Base-by-base conservation (phyloP, 2,888 invertebrate species). In the Lissocephala sabroskyi region DNA sequence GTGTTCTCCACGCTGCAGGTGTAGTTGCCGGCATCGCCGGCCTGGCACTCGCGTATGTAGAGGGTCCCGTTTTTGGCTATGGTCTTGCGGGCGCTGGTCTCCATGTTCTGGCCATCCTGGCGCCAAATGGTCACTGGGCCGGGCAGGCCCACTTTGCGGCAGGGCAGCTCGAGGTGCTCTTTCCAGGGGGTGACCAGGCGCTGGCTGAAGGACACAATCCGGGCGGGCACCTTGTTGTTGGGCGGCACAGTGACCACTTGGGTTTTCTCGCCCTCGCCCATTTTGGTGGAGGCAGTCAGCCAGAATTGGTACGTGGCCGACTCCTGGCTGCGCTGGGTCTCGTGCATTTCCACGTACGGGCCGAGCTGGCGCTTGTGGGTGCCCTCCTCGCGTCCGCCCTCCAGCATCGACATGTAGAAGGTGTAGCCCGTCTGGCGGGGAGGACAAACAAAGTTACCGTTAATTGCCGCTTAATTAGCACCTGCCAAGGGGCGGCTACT, bases 21-120 rank as follows among this genome's bases (percentile, higher is more conserved):
- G 84, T 96, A 97, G 85, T 96, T 96, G 10, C 94, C 95, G 64
- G 92, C 92, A 83, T 96, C 96, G 16, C 89, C 89, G 62, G 91
- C 90, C 80, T 94, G 93, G 28, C 82, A 86, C 59, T 91, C 93
- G 82, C 90, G 89, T 56, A 95, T 91, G 41, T 90, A 88, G 17
- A 95, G 86, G 1, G 93, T 92, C 0, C 93, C 93, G 68, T 94
- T 89, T 67, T 86, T 85, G 47, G 89, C 86, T 50, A 92, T 87
- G 57, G 90, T 88, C 82, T 91, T 87, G 54, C 90, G 84, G 39
- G 91, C 83, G 26, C 90, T 91, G 1, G 91, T 89, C 79, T 93
- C 93, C 62, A 94, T 86, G 9, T 88, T 86, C 48, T 89, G 90
- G 1, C 92, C 92, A 70, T 93, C 91, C 84, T 93, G 89, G 48